Percentiles rank a stretch among this genome's conserved stretches.
These are phyloP conservation scores for Chrysaora quinquecirrha DNA, from an alignment of 30 jellyfish, hydroid and myxozoan genomes.

Conservation along the genomic window DNA sequence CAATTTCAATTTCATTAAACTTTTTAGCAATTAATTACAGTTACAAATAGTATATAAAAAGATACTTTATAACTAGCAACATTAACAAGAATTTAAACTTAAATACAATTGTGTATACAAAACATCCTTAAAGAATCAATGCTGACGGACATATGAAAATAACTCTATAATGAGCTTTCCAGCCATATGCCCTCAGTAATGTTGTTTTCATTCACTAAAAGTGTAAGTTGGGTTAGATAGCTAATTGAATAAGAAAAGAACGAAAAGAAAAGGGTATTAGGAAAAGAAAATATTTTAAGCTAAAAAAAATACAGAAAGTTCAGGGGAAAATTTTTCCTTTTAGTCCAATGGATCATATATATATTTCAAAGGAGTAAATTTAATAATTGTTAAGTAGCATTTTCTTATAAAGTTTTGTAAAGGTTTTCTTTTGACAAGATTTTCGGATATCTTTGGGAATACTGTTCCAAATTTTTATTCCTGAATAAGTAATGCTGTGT, in stretches of 20 bases:
- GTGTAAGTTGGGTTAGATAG: slow-evolving; percentile 7
- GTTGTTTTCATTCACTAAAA: slow-evolving; percentile 1
- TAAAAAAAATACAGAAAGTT: not conserved
- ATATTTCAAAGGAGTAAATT: not conserved
- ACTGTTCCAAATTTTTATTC: slow-evolving; percentile 5
- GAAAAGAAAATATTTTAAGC: slow-evolving; percentile 4
- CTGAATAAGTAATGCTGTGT: slow-evolving; percentile 2
- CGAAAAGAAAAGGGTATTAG: slow-evolving; percentile 8
- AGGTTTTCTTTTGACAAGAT: not conserved
- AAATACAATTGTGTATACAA: slow-evolving; percentile 25
- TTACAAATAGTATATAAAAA: slow-evolving; percentile 1
- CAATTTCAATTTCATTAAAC: slow-evolving; percentile 1
- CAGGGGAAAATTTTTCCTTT: slow-evolving; percentile 9
- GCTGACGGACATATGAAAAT: slow-evolving; percentile 48
- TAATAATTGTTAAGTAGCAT: slow-evolving; percentile 7
- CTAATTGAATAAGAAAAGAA: not conserved
- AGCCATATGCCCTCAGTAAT: slow-evolving; percentile 41
- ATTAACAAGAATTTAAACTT: not conserved
- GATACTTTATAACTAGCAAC: slow-evolving; percentile 3
- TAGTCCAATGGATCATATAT: slow-evolving; percentile 7
- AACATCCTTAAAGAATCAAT: slow-evolving; percentile 18
- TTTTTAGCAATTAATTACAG: slow-evolving; percentile 5
- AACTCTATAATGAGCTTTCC: slow-evolving; percentile 35
- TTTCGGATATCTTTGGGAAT: slow-evolving; percentile 4
- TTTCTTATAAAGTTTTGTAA: not conserved